Base-by-base conservation (phyloP, 2,888 invertebrate genomes). In the Phyllotreta striolata region DNA sequence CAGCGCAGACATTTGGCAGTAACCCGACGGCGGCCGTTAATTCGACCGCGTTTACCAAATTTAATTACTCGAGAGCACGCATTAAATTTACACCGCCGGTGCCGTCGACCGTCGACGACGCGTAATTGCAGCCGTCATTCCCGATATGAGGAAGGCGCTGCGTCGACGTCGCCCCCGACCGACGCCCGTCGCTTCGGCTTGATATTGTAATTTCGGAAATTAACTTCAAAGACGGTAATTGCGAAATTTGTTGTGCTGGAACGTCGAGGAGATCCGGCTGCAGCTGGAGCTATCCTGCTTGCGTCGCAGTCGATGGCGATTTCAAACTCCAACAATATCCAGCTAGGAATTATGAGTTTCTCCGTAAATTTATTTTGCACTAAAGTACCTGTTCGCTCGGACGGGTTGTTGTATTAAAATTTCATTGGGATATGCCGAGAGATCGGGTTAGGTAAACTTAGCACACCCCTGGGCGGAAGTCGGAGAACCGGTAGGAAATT, bases 111-210 rank as follows among this genome's bases (percentile, higher is more conserved):
- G n/a, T n/a, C n/a, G n/a, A n/a, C n/a, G 52, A 52, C 59, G 69
- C 73, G 70, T 73, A 73, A 73, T 73, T 73, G 73, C 73, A 64
- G 66, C 69, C 69, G 67, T 70, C 72, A 71, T 73, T 72, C 67
- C 70, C 63, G 73, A 72, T 71, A 72, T 72, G 73, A 72, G 71
- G 70, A 68, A 61, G 70, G 68, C 52, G 52, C 24, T 24, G 13
- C 52, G 39, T 12, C 52, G 39, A 38, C 71, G 72, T 24, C 24
- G 24, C 24, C 4, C 24, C 24, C 2, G 24, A 1, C 4, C 24
- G 24, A 4, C 24, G 24, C 24, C 4, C 24, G n/a, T n/a, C n/a
- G n/a, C n/a, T n/a, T n/a, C n/a, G n/a, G n/a, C n/a, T n/a, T 74
- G 74, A 74, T 74, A 74, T 73, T 74, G 72, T 74, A 75, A 75